These are phyloP conservation scores for Pilophorus perplexus DNA, from an alignment of 2,888 invertebrate species.

Conservation along the genomic window DNA sequence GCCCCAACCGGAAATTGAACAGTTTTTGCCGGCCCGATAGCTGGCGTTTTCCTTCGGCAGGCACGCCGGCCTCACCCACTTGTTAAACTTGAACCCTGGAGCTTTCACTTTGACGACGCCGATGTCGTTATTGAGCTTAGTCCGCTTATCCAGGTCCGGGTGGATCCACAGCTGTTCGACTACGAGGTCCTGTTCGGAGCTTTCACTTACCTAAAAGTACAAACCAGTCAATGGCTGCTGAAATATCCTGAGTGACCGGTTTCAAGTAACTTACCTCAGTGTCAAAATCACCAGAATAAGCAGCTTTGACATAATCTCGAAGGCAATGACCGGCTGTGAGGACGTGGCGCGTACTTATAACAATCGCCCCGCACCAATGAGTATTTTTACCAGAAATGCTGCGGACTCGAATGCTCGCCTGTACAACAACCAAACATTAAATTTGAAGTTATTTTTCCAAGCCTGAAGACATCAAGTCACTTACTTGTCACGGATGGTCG, in stretches of 20 bases:
- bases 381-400: conserved; percentile 58
- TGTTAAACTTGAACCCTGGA: conserved; percentile 61
- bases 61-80: conserved; percentile 72
- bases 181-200: conserved; percentile 66
- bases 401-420: conserved; percentile 64
- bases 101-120: conserved; percentile 66
- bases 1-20: conserved; percentile 82
- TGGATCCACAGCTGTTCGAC: conserved; percentile 70
- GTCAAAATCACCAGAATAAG: conserved; percentile 73
- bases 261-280: conserved; percentile 56
- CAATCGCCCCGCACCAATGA: conserved; percentile 74
- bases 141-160: conserved; percentile 63
- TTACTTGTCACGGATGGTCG: conserved; percentile 73
- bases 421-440: not conserved
- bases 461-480: no score
- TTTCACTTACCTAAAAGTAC: conserved; percentile 54
- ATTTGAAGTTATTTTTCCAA: no score
- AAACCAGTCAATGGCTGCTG: not conserved
- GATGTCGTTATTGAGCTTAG: conserved; percentile 71
- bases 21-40: conserved; percentile 60
- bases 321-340: conserved; percentile 74
- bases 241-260: not conserved
- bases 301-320: conserved; percentile 63
- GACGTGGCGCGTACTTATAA: conserved; percentile 63
- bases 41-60: conserved; percentile 60